phyloP scores from a whole-genome alignment of 2,113 vertebrate genomes.

The Falcunculus frontatus region DNA sequence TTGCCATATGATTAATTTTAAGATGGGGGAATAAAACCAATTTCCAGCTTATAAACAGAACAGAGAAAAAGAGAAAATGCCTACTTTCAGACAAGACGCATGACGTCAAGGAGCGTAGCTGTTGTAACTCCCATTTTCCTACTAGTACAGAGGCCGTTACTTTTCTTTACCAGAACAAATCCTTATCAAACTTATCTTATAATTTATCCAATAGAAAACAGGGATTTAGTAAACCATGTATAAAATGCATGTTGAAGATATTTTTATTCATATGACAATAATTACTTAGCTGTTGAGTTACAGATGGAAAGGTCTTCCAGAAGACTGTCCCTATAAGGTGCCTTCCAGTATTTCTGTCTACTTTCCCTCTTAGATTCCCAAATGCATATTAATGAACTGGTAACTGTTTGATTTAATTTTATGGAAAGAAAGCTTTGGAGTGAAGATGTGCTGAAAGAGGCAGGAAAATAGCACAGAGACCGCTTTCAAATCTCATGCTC shows the following conservation, averaged over 20 bases:
- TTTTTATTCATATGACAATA: background rate
- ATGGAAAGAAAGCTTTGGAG: too few species aligned
- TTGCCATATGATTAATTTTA: background rate
- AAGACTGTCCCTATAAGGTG: rapidly evolving
- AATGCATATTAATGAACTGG: background rate
- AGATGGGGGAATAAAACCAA: background rate
- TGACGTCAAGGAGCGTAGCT: background rate
- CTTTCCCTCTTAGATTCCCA: background rate
- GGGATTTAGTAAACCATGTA: background rate
- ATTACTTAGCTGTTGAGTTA: background rate
- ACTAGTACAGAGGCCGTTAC: rapidly evolving
- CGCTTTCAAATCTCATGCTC: too few species aligned
- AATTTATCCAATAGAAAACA: background rate
- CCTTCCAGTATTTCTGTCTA: background rate
- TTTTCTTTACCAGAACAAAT: background rate
- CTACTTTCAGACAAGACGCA: background rate
- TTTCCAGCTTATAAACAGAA: background rate
- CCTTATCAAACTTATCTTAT: background rate
- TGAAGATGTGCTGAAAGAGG: too few species aligned
- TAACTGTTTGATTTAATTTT: too few species aligned
- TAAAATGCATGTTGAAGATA: background rate
- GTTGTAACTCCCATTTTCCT: background rate
- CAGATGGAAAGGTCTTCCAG: background rate
- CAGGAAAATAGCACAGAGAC: too few species aligned
- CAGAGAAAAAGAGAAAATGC: background rate